Evolutionary conservation across 2,113 vertebrate species (phyloP).

Genomic region (Lampris megalopsis): DNA sequence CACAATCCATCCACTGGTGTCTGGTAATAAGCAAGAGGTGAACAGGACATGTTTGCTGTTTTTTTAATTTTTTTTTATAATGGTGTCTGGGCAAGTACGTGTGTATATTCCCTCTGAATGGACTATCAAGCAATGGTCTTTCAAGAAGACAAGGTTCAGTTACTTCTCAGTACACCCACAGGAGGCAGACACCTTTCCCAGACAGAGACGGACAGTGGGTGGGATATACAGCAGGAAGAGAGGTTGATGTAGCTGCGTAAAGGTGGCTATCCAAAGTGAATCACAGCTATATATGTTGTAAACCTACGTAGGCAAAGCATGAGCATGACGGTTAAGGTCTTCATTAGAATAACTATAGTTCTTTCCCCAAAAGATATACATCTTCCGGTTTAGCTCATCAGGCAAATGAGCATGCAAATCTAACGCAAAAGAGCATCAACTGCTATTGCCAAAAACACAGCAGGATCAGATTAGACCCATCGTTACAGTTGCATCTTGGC

Average conservation of each 20-base stretch:
- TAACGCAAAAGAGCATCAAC: neutral
- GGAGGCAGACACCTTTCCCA: neutral
- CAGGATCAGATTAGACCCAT: neutral
- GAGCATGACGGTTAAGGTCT: neutral
- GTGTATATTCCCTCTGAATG: slow-evolving; percentile 10
- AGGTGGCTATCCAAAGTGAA: neutral
- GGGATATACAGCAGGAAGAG: neutral
- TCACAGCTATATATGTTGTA: neutral
- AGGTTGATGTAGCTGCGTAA: neutral
- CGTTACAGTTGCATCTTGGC: too few relatives aligned
- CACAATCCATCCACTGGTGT: slow-evolving; percentile 1
- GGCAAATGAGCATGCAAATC: neutral
- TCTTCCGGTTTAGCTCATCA: neutral
- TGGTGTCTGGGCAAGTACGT: neutral
- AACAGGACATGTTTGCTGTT: neutral
- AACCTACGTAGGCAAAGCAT: neutral
- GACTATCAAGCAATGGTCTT: slow-evolving; percentile 38
- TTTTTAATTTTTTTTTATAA: too few relatives aligned
- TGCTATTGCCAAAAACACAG: neutral
- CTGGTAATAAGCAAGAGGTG: slow-evolving; percentile 4
- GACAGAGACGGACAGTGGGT: neutral
- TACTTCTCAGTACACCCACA: slow-evolving; percentile 15
- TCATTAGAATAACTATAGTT: neutral
- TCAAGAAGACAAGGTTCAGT: slow-evolving; percentile 15
- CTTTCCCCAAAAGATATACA: neutral